Base-by-base conservation (phyloP, 2,113 vertebrate species). In the Anser brachyrhynchus region DNA sequence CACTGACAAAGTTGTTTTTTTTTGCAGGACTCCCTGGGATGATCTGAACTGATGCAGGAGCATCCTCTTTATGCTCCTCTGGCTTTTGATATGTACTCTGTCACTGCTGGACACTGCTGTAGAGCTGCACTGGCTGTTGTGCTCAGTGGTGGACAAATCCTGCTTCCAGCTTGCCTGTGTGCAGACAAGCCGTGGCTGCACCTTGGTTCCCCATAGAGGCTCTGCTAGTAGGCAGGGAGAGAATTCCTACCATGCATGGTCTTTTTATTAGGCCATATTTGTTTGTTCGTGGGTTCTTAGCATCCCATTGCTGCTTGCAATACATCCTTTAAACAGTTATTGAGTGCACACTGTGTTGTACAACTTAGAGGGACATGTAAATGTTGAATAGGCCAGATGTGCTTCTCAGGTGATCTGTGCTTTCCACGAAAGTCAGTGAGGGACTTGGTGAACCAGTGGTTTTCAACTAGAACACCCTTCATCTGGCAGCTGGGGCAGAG, bases 371-470 rank as follows among this genome's bases (percentile, higher is more conserved):
- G 54, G 80, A 70, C 49, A 3, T 10, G 2, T 69, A 69, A 59
- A n/a, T 72, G 49, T 16, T 72, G 23, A 70, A 12, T 22, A 57
- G 67, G 21, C 41, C 13, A 41, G 0, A 54, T 73, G 15, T 81
- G 43, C 54, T 66, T 59, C 70, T 75, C 4, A 0, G 0, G 1
- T 75, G 21, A 26, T 18, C 3, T 6, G 12, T 67, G 46, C 66
- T 33, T 89, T 43, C 12, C 19, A 5, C 33, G 64, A 18, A 72
- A 88, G 41, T 70, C 15, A 18, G 9, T 11, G 43, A 90, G 14
- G 58, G 64, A 12, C 17, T 20, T 75, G 46, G 37, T 73, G 54
- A 69, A 66, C 69, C 5, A 14, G 0, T 35, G n/a, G 58, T 35
- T 35, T 35, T 23, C 7, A 35, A 35, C 59, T 35, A 35, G 23